phyloP scores from a whole-genome alignment of 1,140 invertebrate genomes.

The Pygmarrhopalites habei region DNA sequence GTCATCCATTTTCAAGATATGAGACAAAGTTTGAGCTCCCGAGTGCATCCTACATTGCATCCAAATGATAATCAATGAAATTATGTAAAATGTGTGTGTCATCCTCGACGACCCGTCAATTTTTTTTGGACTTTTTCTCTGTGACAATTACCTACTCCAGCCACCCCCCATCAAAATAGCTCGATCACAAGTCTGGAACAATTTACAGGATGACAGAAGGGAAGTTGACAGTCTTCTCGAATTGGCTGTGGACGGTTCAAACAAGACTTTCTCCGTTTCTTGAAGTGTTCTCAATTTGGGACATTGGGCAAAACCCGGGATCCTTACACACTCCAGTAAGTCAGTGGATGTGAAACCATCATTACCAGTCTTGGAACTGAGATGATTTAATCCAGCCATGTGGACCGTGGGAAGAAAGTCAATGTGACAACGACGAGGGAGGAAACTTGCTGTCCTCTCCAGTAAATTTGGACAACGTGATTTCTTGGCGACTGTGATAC shows the following conservation, averaged over 20 bases:
- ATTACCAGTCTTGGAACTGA: neutral
- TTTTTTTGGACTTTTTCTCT: too few relatives aligned
- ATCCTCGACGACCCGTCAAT: too few relatives aligned
- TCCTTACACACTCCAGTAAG: slow-evolving; percentile 33
- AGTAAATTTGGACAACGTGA: slow-evolving; percentile 36
- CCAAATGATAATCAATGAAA: too few relatives aligned
- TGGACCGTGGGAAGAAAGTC: slow-evolving; percentile 35
- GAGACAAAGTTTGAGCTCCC: slow-evolving; percentile 41
- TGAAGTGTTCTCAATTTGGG: slow-evolving; percentile 44
- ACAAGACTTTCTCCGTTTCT: slow-evolving; percentile 45
- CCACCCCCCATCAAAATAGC: slow-evolving; percentile 52
- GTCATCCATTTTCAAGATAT: slow-evolving; percentile 45
- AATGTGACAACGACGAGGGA: slow-evolving; percentile 32
- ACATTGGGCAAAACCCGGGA: slow-evolving; percentile 45
- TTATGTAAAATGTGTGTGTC: too few relatives aligned
- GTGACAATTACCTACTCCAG: slow-evolving; percentile 51
- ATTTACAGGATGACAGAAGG: slow-evolving; percentile 43
- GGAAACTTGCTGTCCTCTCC: slow-evolving; percentile 14
- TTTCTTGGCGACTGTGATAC: slow-evolving; percentile 33
- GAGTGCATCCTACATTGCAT: too few relatives aligned
- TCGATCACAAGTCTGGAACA: slow-evolving; percentile 51
- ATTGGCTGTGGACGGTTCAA: slow-evolving; percentile 49
- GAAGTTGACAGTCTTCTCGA: slow-evolving; percentile 40
- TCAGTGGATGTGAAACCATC: neutral
- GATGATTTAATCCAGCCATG: slow-evolving; percentile 5